A percentile compares a stretch with the other conserved stretches of the same genome.
Evolutionary conservation across 2,797 vertebrate genomes (phyloP).

Genomic region (Nannoperca obscura): DNA sequence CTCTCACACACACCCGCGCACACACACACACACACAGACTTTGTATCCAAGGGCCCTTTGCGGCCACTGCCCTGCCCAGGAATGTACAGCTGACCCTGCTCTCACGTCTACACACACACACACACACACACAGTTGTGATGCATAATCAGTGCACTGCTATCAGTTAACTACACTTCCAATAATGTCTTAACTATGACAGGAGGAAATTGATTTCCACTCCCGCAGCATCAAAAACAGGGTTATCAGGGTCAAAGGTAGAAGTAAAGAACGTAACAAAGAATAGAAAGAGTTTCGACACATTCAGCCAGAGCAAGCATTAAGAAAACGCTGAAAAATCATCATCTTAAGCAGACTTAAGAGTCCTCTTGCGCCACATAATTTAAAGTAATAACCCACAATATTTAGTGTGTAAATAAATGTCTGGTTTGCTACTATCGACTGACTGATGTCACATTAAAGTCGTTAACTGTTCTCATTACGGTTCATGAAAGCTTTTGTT

Average conservation of each 20-base stretch:
- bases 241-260: constrained; percentile 43
- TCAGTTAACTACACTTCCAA: constrained; percentile 33
- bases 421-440: background rate
- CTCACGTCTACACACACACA: constrained; percentile 34
- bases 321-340: background rate
- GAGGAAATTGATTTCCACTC: constrained; percentile 47
- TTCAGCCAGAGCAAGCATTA: background rate
- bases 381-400: background rate
- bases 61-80: constrained; percentile 58
- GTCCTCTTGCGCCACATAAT: background rate
- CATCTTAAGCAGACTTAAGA: background rate
- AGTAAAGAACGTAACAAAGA: background rate
- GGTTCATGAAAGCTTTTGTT: constrained; percentile 6
- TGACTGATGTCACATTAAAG: constrained; percentile 6
- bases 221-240: background rate
- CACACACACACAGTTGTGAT: constrained; percentile 6
- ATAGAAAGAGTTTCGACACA: background rate
- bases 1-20: background rate
- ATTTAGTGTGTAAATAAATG: constrained; percentile 19
- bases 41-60: constrained; percentile 62
- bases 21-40: constrained; percentile 49
- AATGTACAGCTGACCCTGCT: constrained; percentile 58
- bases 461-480: background rate
- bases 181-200: constrained; percentile 12
- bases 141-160: background rate